phyloP scores from a whole-genome alignment of 2,797 vertebrate genomes.

The Pipistrellus pipistrellus region DNA sequence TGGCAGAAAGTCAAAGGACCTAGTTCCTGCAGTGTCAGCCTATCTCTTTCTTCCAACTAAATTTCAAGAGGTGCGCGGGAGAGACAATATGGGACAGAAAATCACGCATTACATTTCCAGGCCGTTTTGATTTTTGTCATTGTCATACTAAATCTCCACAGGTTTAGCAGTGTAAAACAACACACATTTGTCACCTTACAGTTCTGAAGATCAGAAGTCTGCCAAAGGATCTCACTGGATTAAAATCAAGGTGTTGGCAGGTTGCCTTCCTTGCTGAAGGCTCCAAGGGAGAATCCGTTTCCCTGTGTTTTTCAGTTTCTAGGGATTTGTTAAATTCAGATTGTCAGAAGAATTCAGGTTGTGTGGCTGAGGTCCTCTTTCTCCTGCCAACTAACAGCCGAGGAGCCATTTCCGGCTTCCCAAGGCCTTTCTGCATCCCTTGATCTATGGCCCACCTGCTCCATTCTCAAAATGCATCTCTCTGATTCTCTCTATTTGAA shows the following conservation, averaged over 20 bases:
- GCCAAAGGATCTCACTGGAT: rapidly evolving
- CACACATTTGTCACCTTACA: not conserved
- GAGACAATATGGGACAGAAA: not conserved
- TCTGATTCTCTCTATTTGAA: not conserved
- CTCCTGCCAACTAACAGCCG: rapidly evolving
- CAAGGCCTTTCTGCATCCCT: rapidly evolving
- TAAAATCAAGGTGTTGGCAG: not conserved
- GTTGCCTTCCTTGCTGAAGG: rapidly evolving
- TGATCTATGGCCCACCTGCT: rapidly evolving
- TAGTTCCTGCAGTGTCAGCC: rapidly evolving
- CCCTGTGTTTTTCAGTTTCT: not conserved
- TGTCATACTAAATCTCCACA: not conserved
- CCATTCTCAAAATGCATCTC: not conserved
- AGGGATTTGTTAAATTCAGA: not conserved
- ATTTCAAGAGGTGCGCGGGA: not conserved
- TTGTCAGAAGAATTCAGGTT: not conserved
- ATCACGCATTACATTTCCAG: not conserved
- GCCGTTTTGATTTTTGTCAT: not conserved
- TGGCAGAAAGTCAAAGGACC: not conserved
- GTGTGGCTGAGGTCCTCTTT: rapidly evolving
- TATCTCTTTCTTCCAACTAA: not conserved
- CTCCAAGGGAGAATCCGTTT: rapidly evolving
- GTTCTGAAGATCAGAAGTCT: not conserved
- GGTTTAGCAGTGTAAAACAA: not conserved
- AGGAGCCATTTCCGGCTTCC: rapidly evolving